A percentile compares a stretch with the other conserved stretches of the same genome.
Evolutionary conservation across 2,888 invertebrate genomes (phyloP).

Genomic region (Drosophila dives): DNA sequence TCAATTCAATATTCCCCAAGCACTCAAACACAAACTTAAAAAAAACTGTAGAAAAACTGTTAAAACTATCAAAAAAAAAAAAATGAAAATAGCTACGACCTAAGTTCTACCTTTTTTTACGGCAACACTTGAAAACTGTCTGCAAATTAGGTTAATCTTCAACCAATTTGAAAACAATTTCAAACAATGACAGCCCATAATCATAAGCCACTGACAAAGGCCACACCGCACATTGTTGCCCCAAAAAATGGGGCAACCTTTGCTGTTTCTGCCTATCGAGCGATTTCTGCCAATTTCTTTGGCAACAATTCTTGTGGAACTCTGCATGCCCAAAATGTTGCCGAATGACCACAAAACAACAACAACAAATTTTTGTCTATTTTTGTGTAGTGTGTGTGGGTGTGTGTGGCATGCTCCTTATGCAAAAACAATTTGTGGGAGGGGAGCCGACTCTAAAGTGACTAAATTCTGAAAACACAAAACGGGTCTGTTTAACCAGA

Average conservation of each 20-base stretch:
- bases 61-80: background rate
- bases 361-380: background rate
- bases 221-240: constrained; percentile 39
- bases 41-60: too few species aligned
- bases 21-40: background rate
- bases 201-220: constrained; percentile 31
- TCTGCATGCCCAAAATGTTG: constrained; percentile 10
- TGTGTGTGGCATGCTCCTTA: constrained; percentile 29
- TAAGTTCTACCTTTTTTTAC: background rate
- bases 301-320: constrained; percentile 21
- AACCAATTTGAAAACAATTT: constrained; percentile 58
- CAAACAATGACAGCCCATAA: constrained; percentile 55
- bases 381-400: background rate
- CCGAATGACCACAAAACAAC: constrained; percentile 7
- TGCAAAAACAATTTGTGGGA: constrained; percentile 72
- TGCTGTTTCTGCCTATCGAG: constrained; percentile 29
- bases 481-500: background rate
- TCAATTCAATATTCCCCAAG: background rate
- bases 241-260: constrained; percentile 53
- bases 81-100: background rate
- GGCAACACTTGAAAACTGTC: constrained; percentile 2
- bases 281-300: constrained; percentile 6
- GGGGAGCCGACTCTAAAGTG: too few species aligned
- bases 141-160: constrained; percentile 54
- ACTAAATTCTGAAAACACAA: constrained; percentile 35